phyloP scores from a whole-genome alignment of 2,113 vertebrate species.

The Mionectes macconnelli region DNA sequence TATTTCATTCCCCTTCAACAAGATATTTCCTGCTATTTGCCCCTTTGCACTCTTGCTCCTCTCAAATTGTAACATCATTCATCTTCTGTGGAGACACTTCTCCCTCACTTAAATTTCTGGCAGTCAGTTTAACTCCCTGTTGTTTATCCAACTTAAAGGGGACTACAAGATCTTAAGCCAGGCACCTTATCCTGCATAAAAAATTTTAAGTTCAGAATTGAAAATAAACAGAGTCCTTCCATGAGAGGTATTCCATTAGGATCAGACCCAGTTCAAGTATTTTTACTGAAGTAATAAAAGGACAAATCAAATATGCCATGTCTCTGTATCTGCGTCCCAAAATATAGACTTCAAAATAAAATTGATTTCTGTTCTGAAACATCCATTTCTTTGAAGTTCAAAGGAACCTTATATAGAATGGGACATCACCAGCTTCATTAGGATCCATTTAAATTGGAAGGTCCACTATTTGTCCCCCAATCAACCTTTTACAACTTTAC shows the following conservation, averaged over 20 bases:
- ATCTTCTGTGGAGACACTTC: not conserved
- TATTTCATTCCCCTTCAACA: not conserved
- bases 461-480: not conserved
- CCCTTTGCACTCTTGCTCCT: not conserved
- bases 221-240: not conserved
- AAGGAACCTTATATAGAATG: not conserved
- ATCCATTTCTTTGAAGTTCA: not conserved
- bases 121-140: not conserved
- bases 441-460: not conserved
- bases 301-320: not conserved
- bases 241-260: not conserved
- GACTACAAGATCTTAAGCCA: not conserved
- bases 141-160: not conserved
- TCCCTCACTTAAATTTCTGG: conserved; percentile 12
- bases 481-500: not conserved
- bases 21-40: not conserved
- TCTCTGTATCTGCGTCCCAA: not conserved
- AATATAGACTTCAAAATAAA: not conserved
- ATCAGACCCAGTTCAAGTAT: not conserved
- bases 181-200: not conserved
- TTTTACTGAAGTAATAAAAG: not conserved
- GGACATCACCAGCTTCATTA: not conserved
- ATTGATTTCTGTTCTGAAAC: not conserved
- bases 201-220: not conserved
- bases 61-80: not conserved